Conservation (phyloP, 2,888 invertebrate genomes). For the Anthophora plumipes region DNA sequence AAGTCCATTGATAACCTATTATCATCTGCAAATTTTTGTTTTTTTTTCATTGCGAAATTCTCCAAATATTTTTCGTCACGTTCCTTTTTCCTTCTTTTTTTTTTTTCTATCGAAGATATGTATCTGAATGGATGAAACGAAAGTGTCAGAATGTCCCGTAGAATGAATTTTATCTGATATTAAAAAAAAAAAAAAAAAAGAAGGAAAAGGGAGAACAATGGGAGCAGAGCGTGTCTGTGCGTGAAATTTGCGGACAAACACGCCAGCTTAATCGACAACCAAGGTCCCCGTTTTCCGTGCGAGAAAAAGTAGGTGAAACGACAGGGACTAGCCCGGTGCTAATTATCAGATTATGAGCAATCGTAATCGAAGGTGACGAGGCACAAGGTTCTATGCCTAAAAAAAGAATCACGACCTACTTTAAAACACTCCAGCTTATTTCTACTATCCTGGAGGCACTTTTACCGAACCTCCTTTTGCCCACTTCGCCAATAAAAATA, state of each 20-base stretch:
- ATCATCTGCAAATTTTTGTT: too few relatives aligned
- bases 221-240: background rate
- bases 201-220: too few relatives aligned
- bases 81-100: too few relatives aligned
- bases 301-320: slow-evolving; percentile 48
- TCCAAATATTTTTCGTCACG: too few relatives aligned
- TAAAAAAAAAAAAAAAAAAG: background rate
- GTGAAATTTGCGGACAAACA: background rate
- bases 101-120: too few relatives aligned
- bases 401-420: slow-evolving; percentile 31
- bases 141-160: too few relatives aligned
- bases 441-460: background rate
- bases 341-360: slow-evolving; percentile 51
- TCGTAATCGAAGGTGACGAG: slow-evolving; percentile 52
- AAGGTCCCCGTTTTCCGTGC: slow-evolving; percentile 18
- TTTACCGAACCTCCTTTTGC: background rate
- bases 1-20: too few relatives aligned
- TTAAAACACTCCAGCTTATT: background rate
- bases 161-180: too few relatives aligned
- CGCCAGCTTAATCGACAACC: slow-evolving; percentile 21
- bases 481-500: background rate
- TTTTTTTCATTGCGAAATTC: too few relatives aligned
- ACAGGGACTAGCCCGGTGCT: slow-evolving; percentile 11
- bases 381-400: slow-evolving; percentile 38
- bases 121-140: too few relatives aligned